These are phyloP conservation scores for Orcinus orca DNA, from an alignment of 2,113 vertebrate species.

Conservation along the genomic window DNA sequence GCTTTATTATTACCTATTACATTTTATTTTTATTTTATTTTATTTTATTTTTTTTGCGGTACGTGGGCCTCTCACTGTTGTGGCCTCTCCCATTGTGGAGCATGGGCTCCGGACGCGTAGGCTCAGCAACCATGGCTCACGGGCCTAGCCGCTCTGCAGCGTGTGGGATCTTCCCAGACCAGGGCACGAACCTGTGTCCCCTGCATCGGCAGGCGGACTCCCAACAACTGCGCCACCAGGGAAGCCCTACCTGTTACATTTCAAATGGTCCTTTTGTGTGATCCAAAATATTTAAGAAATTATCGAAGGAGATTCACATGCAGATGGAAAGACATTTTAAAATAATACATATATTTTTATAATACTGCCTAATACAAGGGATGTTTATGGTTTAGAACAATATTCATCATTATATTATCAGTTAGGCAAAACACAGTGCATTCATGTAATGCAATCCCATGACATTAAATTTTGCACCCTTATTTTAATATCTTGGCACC, in stretches of 20 bases:
- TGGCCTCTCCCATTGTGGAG: too few relatives aligned
- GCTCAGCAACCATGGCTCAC: too few relatives aligned
- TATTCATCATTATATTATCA: not conserved
- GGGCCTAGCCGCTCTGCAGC: too few relatives aligned
- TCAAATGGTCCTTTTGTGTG: not conserved
- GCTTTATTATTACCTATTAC: not conserved
- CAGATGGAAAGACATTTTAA: not conserved
- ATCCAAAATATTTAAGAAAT: not conserved
- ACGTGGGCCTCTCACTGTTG: too few relatives aligned
- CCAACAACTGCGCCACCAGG: too few relatives aligned
- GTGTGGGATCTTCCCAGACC: too few relatives aligned
- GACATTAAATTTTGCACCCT: not conserved
- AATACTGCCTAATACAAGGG: not conserved
- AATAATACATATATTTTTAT: not conserved
- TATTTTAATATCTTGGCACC: not conserved
- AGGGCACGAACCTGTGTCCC: too few relatives aligned
- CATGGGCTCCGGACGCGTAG: fast-evolving
- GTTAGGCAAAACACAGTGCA: not conserved
- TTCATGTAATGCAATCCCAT: not conserved
- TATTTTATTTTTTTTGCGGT: too few relatives aligned
- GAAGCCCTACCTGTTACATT: not conserved
- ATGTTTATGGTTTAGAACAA: not conserved
- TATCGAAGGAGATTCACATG: not conserved
- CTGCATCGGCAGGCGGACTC: too few relatives aligned
- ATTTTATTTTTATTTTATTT: not conserved